phyloP scores from a whole-genome alignment of 1,140 invertebrate species.

The Eriocheir sinensis region DNA sequence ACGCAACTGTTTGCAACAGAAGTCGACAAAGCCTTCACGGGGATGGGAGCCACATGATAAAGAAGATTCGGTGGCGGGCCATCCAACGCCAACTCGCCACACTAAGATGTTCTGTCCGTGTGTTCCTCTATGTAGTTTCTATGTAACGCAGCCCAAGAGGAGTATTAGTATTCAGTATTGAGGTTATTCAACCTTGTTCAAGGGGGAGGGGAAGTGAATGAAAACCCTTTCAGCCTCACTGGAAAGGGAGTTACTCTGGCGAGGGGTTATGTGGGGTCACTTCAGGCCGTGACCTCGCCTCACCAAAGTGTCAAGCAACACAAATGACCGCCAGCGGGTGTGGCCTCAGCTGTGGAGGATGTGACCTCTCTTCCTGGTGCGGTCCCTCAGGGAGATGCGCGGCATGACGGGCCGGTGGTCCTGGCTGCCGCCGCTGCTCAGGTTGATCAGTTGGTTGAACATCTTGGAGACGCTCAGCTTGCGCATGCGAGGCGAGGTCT shows the following conservation, averaged over 20 bases:
- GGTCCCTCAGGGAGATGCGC: conserved; percentile 58
- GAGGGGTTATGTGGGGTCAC: not conserved
- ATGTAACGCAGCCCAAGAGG: not conserved
- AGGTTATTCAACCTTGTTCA: not conserved
- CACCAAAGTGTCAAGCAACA: not conserved
- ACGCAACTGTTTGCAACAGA: not conserved
- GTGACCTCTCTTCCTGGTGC: conserved; percentile 60
- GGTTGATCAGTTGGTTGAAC: conserved; percentile 74
- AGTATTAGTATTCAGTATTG: not conserved
- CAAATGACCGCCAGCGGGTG: not conserved
- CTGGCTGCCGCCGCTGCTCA: conserved; percentile 56
- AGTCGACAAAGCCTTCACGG: not conserved
- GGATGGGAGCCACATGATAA: not conserved
- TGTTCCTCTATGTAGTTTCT: not conserved
- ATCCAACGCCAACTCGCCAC: not conserved
- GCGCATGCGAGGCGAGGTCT: conserved; percentile 64
- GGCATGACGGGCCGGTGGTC: conserved; percentile 65
- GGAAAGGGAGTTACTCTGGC: not conserved
- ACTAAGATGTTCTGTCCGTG: not conserved
- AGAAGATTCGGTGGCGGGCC: not conserved
- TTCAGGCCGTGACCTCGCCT: not conserved
- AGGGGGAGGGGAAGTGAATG: not conserved
- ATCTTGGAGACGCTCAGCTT: conserved; percentile 74
- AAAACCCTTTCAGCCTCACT: not conserved
- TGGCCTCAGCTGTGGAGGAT: conserved; percentile 66